A percentile compares a stretch with the other conserved stretches of the same genome.
These are phyloP conservation scores for Hypomecis punctinalis DNA, from an alignment of 2,888 invertebrate species.

Conservation along the genomic window DNA sequence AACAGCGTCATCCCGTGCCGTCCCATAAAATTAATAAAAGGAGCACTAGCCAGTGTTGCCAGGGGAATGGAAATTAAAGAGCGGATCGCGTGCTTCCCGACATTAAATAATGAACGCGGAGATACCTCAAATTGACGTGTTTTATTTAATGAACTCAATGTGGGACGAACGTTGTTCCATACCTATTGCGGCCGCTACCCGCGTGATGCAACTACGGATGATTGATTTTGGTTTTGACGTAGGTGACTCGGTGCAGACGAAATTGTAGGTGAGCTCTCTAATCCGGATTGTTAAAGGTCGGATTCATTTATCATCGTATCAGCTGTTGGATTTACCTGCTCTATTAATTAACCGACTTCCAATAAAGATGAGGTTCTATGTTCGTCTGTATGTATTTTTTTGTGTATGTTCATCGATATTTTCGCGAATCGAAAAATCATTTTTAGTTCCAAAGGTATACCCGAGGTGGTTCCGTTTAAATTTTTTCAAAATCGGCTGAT, in stretches of 20 bases:
- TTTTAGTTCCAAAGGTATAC: too few species aligned
- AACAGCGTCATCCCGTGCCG: conserved; percentile 1
- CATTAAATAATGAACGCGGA: conserved; percentile 74
- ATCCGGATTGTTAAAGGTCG: background rate
- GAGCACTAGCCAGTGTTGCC: conserved; percentile 17
- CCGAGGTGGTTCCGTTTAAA: too few species aligned
- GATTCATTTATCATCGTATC: too few species aligned
- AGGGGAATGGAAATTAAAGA: conserved; percentile 49
- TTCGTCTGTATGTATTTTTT: too few species aligned
- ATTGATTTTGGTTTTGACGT: conserved; percentile 28
- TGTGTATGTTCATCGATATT: too few species aligned
- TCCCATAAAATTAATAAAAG: conserved; percentile 11
- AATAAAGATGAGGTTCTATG: too few species aligned
- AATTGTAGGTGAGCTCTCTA: background rate
- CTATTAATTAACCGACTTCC: too few species aligned
- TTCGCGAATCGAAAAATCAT: too few species aligned
- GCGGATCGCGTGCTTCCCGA: conserved; percentile 71
- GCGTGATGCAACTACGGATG: conserved; percentile 52
- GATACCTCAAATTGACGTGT: conserved; percentile 71
- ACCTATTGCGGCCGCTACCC: conserved; percentile 21
- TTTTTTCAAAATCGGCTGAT: too few species aligned
- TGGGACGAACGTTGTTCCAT: conserved; percentile 69
- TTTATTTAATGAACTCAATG: conserved; percentile 72
- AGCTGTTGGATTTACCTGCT: too few species aligned
- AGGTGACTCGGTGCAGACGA: background rate